Percentiles rank a stretch among this genome's conserved stretches.
Evolutionary conservation across 2,888 invertebrate genomes (phyloP).

Genomic region (Bombylius major): DNA sequence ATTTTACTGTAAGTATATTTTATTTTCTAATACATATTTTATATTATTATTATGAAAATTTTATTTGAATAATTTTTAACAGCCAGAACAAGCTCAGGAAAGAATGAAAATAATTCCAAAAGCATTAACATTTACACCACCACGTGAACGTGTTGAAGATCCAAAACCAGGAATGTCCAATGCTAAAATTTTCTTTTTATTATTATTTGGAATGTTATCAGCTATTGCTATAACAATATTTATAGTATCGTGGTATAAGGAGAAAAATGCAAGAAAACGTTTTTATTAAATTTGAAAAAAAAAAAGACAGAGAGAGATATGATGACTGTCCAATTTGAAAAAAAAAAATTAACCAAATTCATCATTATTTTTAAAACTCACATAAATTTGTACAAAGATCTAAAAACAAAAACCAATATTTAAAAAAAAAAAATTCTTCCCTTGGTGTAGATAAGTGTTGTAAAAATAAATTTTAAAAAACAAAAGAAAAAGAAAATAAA

Average conservation of each 20-base stretch:
- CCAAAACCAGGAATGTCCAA: slow-evolving; percentile 79
- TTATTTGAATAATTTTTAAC: not conserved
- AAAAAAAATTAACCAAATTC: too few species aligned
- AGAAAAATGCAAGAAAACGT: slow-evolving; percentile 79
- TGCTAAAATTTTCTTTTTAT: slow-evolving; percentile 77
- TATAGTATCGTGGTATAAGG: slow-evolving; percentile 87
- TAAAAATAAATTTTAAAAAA: too few species aligned
- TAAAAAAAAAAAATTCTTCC: too few species aligned
- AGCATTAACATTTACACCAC: slow-evolving; percentile 80
- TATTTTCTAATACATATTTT: not conserved
- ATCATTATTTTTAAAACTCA: too few species aligned
- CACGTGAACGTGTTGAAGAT: slow-evolving; percentile 83
- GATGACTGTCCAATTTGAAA: too few species aligned
- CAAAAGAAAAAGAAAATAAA: too few species aligned
- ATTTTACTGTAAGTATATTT: slow-evolving; percentile 38
- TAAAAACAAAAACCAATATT: too few species aligned
- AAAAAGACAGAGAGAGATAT: not conserved
- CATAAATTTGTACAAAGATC: too few species aligned
- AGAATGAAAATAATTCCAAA: slow-evolving; percentile 76
- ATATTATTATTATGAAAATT: not conserved
- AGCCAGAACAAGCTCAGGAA: slow-evolving; percentile 39
- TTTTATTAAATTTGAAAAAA: slow-evolving; percentile 35
- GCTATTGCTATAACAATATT: slow-evolving; percentile 73
- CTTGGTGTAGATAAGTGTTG: too few species aligned
- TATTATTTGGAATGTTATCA: slow-evolving; percentile 72